These are phyloP conservation scores for Morpho achilles DNA, from an alignment of 2,888 invertebrate genomes.

Conservation along the genomic window DNA sequence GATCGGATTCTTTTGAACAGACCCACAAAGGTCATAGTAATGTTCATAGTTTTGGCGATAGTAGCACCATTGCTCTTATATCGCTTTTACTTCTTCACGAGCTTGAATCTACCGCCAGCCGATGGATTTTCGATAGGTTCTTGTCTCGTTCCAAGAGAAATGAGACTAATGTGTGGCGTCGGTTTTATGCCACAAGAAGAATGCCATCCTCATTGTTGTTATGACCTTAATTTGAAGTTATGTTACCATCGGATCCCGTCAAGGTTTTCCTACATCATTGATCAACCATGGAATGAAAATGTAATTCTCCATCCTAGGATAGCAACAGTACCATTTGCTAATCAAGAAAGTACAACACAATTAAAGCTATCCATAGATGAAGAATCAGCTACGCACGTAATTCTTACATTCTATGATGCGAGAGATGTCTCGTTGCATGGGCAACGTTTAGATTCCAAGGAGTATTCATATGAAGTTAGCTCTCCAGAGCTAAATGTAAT, in stretches of 20 bases:
- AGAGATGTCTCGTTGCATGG: slow-evolving; percentile 34
- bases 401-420: slow-evolving; percentile 54
- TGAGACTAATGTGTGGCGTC: slow-evolving; percentile 58
- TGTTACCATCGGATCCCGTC: slow-evolving; percentile 78
- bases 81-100: slow-evolving; percentile 45
- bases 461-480: slow-evolving; percentile 47
- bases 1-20: slow-evolving; percentile 57
- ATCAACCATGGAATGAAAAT: slow-evolving; percentile 52
- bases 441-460: slow-evolving; percentile 41
- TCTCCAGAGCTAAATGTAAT: slow-evolving; percentile 51
- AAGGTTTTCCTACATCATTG: slow-evolving; percentile 64
- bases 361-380: slow-evolving; percentile 59
- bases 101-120: slow-evolving; percentile 42
- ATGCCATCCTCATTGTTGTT: slow-evolving; percentile 75
- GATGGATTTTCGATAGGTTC: slow-evolving; percentile 65
- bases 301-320: slow-evolving; percentile 49
- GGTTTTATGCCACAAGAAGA: slow-evolving; percentile 43
- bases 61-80: slow-evolving; percentile 55
- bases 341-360: slow-evolving; percentile 40
- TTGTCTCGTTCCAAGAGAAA: slow-evolving; percentile 47
- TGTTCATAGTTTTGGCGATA: slow-evolving; percentile 41
- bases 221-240: slow-evolving; percentile 50
- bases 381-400: slow-evolving; percentile 52
- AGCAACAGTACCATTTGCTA: slow-evolving; percentile 48
- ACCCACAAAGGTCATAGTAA: slow-evolving; percentile 47